These are phyloP conservation scores for Microcebus tavaratra DNA, from an alignment of 2,113 vertebrate genomes.

Conservation along the genomic window DNA sequence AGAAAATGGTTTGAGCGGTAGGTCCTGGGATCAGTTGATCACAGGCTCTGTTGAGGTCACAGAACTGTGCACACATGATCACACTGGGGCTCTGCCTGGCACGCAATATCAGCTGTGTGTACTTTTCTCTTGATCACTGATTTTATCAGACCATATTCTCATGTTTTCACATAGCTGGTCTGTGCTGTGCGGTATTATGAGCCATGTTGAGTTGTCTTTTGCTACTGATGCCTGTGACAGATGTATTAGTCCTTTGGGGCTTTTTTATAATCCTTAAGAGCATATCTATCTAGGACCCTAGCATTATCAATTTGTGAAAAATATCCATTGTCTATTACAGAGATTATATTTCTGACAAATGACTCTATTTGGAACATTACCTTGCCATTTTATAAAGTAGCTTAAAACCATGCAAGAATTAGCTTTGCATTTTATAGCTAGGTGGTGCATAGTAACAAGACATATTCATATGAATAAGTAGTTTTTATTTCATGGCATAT, in stretches of 20 bases:
- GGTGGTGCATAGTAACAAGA: neutral
- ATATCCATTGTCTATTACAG: neutral
- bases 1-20: neutral
- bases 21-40: neutral
- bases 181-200: neutral
- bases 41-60: neutral
- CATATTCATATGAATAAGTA: neutral
- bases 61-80: neutral
- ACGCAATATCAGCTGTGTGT: accelerated
- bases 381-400: conserved; percentile 10
- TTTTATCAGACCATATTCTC: neutral
- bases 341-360: conserved; percentile 23
- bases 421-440: neutral
- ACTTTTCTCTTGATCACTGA: neutral
- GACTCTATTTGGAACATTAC: neutral
- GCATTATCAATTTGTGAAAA: neutral
- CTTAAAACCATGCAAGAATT: neutral
- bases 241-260: neutral
- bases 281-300: neutral
- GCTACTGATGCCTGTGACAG: neutral
- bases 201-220: neutral
- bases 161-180: neutral
- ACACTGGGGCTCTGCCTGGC: too few species aligned
- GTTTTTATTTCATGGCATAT: neutral
- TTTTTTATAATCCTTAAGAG: neutral